A percentile compares a stretch with the other conserved stretches of the same genome.
These are phyloP conservation scores for Hucho hucho DNA, from an alignment of 2,113 vertebrate species.

Conservation along the genomic window DNA sequence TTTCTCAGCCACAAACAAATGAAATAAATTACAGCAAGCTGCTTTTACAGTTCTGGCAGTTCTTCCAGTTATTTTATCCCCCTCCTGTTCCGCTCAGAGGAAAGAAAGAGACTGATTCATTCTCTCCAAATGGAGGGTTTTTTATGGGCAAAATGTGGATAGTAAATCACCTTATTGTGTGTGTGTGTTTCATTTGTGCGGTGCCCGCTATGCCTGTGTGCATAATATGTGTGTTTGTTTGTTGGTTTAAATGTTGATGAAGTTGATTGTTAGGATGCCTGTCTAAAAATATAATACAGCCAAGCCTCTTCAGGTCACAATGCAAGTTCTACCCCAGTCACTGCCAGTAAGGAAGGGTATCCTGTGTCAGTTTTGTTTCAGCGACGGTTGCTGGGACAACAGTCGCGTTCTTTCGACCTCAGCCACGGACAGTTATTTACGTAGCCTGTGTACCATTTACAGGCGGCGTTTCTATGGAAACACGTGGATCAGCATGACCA, in stretches of 20 bases:
- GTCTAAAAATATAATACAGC: slow-evolving; percentile 66
- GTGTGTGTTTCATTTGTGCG: background rate
- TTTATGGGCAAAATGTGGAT: slow-evolving; percentile 40
- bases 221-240: slow-evolving; percentile 9
- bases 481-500: slow-evolving; percentile 56
- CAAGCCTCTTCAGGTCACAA: slow-evolving; percentile 52
- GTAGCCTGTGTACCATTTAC: slow-evolving; percentile 46
- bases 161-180: slow-evolving; percentile 47
- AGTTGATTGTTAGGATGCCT: slow-evolving; percentile 23
- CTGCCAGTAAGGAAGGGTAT: slow-evolving; percentile 41
- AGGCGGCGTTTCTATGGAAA: slow-evolving; percentile 66
- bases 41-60: slow-evolving; percentile 38
- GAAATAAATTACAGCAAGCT: slow-evolving; percentile 24
- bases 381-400: slow-evolving; percentile 63
- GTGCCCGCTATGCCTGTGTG: background rate
- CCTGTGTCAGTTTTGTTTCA: slow-evolving; percentile 64
- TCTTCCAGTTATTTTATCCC: slow-evolving; percentile 11
- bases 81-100: slow-evolving; percentile 22
- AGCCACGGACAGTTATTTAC: slow-evolving; percentile 60
- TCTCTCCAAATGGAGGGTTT: slow-evolving; percentile 55
- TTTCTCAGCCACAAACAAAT: slow-evolving; percentile 22
- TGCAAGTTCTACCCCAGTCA: slow-evolving; percentile 44
- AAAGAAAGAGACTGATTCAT: slow-evolving; percentile 66
- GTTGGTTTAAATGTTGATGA: slow-evolving; percentile 7
- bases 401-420: slow-evolving; percentile 40